A percentile compares a stretch with the other conserved stretches of the same genome.
These are phyloP conservation scores for Helobdella robusta DNA, from an alignment of 2,888 invertebrate species.

Conservation along the genomic window DNA sequence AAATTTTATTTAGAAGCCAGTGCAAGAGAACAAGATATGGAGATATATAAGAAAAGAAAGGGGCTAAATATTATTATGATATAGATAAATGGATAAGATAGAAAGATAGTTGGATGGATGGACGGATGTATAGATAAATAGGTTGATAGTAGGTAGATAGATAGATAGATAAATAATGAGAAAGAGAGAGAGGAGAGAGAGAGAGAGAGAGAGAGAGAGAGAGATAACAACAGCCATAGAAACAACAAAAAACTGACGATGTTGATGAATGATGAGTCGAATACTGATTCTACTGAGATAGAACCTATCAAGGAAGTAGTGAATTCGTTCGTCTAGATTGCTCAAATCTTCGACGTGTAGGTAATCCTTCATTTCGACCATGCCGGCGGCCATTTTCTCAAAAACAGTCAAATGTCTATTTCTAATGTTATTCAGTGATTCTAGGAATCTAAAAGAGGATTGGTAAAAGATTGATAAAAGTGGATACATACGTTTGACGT, in stretches of 20 bases:
- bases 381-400: slow-evolving; percentile 94
- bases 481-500: not conserved
- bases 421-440: slow-evolving; percentile 76
- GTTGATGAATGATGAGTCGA: slow-evolving; percentile 96
- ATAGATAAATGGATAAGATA: too few relatives aligned
- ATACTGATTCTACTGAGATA: slow-evolving; percentile 98
- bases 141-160: too few relatives aligned
- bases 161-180: too few relatives aligned
- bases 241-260: slow-evolving; percentile 85
- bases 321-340: slow-evolving; percentile 67
- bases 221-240: too few relatives aligned
- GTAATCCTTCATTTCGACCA: slow-evolving; percentile 79
- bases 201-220: too few relatives aligned
- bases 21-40: too few relatives aligned
- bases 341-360: slow-evolving; percentile 50
- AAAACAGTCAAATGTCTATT: slow-evolving; percentile 94
- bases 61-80: too few relatives aligned
- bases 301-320: slow-evolving; percentile 91
- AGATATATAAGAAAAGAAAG: too few relatives aligned
- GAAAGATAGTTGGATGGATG: too few relatives aligned
- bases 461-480: not conserved
- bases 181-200: too few relatives aligned
- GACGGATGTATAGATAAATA: too few relatives aligned
- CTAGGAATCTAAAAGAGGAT: slow-evolving; percentile 64
- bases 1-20: too few relatives aligned